A percentile compares a stretch with the other conserved stretches of the same genome.
Conservation (phyloP, 2,888 invertebrate genomes). For the Dolichomitus sp. region DNA sequence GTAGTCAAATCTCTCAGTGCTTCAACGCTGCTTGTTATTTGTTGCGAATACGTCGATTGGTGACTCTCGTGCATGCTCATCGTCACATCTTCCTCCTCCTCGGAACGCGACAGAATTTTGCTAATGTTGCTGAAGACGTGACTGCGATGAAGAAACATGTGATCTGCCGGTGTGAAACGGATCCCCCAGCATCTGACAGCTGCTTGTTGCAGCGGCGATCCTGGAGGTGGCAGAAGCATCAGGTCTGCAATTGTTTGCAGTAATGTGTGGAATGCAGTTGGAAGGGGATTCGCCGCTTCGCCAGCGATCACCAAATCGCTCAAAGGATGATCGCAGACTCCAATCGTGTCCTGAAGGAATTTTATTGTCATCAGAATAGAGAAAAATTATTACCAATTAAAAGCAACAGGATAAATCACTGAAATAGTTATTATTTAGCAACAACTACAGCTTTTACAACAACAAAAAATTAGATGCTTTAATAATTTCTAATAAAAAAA, state of each 20-base stretch:
- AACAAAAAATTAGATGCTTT: too few relatives aligned
- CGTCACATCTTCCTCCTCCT: slow-evolving; percentile 91
- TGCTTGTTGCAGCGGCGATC: slow-evolving; percentile 95
- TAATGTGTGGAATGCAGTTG: slow-evolving; percentile 93
- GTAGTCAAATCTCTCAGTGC: slow-evolving; percentile 92
- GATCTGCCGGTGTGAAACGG: slow-evolving; percentile 95
- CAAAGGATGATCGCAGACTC: slow-evolving; percentile 92
- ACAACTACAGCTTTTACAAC: too few relatives aligned
- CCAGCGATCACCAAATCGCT: slow-evolving; percentile 93
- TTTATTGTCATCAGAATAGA: not conserved
- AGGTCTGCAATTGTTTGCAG: slow-evolving; percentile 97
- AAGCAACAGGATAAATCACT: too few relatives aligned
- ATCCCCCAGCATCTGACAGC: slow-evolving; percentile 98
- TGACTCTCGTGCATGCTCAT: slow-evolving; percentile 89
- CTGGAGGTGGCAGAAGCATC: slow-evolving; percentile 95
- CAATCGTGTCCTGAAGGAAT: slow-evolving; percentile 85
- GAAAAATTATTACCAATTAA: slow-evolving; percentile 9
- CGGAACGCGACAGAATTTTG: slow-evolving; percentile 97
- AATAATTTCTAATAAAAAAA: not conserved
- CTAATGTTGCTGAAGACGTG: slow-evolving; percentile 98
- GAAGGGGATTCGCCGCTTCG: slow-evolving; percentile 89
- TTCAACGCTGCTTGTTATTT: slow-evolving; percentile 88
- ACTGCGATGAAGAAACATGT: slow-evolving; percentile 95
- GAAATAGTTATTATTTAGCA: too few relatives aligned
- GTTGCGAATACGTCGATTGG: slow-evolving; percentile 85